phyloP scores from a whole-genome alignment of 2,888 invertebrate species.

The Calliphora vomitoria region DNA sequence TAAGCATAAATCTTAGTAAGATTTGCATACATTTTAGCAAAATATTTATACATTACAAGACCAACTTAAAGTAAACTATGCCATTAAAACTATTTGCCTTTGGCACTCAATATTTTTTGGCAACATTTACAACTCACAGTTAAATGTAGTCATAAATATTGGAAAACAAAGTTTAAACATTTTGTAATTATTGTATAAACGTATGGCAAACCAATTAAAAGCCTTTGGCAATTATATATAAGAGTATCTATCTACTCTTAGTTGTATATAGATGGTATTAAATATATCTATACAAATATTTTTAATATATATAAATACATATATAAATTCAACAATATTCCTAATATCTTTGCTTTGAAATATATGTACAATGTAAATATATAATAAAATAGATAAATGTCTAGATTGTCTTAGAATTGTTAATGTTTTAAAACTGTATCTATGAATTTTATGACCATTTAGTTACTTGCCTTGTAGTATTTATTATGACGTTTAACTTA shows the following conservation, averaged over 20 bases:
- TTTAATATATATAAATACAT: background rate
- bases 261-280: background rate
- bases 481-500: background rate
- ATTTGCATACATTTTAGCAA: slow-evolving; percentile 16
- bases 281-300: background rate
- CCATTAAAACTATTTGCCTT: slow-evolving; percentile 34
- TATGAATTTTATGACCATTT: background rate
- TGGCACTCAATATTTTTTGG: slow-evolving; percentile 29
- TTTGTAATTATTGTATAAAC: slow-evolving; percentile 47
- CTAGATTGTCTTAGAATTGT: background rate
- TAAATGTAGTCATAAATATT: background rate
- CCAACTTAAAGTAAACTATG: slow-evolving; percentile 16
- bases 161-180: slow-evolving; percentile 39
- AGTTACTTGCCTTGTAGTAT: background rate
- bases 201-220: slow-evolving; percentile 52
- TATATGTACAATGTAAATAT: too few relatives aligned
- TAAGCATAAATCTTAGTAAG: background rate
- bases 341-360: too few relatives aligned
- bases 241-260: background rate
- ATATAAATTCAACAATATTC: background rate
- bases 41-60: background rate
- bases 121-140: background rate
- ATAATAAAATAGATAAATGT: background rate
- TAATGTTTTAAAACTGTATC: background rate
- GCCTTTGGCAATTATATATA: slow-evolving; percentile 49